These are phyloP conservation scores for Maniola hyperantus DNA, from an alignment of 2,888 invertebrate species.

Conservation along the genomic window DNA sequence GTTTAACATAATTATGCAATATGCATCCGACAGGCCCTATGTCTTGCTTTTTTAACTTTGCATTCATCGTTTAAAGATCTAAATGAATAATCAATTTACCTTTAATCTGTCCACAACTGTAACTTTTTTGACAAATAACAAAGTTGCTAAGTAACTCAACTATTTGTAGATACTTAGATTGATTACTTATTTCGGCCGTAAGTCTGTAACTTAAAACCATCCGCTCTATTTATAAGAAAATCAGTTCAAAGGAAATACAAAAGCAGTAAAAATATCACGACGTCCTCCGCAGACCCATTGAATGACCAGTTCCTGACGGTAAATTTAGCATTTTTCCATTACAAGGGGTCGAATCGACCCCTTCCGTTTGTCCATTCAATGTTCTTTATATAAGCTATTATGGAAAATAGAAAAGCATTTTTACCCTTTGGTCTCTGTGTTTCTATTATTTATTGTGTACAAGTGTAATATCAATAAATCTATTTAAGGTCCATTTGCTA, in stretches of 20 bases:
- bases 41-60: too few species aligned
- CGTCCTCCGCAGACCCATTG: slow-evolving; percentile 71
- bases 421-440: slow-evolving; percentile 67
- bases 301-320: slow-evolving; percentile 66
- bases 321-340: slow-evolving; percentile 63
- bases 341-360: slow-evolving; percentile 54
- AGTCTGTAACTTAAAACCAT: slow-evolving; percentile 17
- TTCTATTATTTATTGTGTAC: slow-evolving; percentile 71
- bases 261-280: slow-evolving; percentile 70
- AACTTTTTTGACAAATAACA: too few species aligned
- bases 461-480: slow-evolving; percentile 71
- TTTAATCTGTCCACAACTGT: too few species aligned
- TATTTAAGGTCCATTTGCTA: slow-evolving; percentile 73
- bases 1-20: too few species aligned
- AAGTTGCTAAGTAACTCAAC: too few species aligned
- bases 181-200: background rate
- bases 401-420: slow-evolving; percentile 65
- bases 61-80: too few species aligned
- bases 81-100: too few species aligned
- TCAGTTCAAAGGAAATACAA: slow-evolving; percentile 73
- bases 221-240: slow-evolving; percentile 59
- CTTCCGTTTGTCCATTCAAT: slow-evolving; percentile 66
- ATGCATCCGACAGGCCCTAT: too few species aligned
- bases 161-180: too few species aligned
- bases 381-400: slow-evolving; percentile 61